phyloP scores from a whole-genome alignment of 2,797 vertebrate genomes.

The Poeciliopsis infans region DNA sequence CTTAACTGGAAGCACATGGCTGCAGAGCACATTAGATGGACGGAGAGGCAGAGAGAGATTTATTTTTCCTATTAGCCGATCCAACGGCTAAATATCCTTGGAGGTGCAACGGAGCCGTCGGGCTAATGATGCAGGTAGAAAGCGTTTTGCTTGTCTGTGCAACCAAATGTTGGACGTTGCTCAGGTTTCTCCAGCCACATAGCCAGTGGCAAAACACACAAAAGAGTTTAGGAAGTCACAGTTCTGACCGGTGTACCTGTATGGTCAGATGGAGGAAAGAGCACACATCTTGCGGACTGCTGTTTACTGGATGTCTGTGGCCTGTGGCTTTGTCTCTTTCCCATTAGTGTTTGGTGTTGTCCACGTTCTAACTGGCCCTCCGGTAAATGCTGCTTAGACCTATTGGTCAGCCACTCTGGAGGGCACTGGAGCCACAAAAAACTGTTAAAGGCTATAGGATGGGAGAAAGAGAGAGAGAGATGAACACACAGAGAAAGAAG shows the following conservation, averaged over 20 bases:
- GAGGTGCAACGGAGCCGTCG: conserved; percentile 35
- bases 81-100: conserved; percentile 56
- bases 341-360: conserved; percentile 83
- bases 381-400: conserved; percentile 79
- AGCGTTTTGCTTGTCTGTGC: conserved; percentile 6
- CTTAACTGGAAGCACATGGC: conserved; percentile 81
- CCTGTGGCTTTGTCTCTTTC: conserved; percentile 81
- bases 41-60: conserved; percentile 29
- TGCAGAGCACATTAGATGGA: conserved; percentile 56
- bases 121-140: conserved; percentile 40
- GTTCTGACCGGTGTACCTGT: conserved; percentile 70
- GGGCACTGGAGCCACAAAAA: conserved; percentile 77
- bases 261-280: conserved; percentile 66
- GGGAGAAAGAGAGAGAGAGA: conserved; percentile 43
- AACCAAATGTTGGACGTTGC: conserved; percentile 35
- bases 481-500: conserved; percentile 56
- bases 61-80: conserved; percentile 50
- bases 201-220: conserved; percentile 44
- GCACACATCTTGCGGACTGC: conserved; percentile 73
- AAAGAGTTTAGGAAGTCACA: conserved; percentile 64
- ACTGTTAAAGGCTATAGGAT: conserved; percentile 72
- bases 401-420: conserved; percentile 73
- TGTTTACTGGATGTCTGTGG: conserved; percentile 84
- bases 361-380: conserved; percentile 70
- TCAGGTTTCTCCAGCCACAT: conserved; percentile 43